A percentile compares a stretch with the other conserved stretches of the same genome.
These are phyloP conservation scores for Gymnodraco acuticeps DNA, from an alignment of 2,797 vertebrate species.

Conservation along the genomic window DNA sequence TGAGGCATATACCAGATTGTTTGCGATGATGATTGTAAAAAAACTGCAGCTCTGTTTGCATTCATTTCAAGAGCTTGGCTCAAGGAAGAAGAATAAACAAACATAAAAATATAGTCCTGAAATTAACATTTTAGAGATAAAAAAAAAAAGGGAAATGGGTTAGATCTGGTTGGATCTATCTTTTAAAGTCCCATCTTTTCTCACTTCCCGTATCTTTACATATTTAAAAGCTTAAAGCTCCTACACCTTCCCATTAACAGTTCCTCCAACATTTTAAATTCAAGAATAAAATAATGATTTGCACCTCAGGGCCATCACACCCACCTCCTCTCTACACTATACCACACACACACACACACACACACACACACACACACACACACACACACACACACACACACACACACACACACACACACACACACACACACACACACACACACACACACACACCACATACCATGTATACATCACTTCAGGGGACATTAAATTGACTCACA, in stretches of 20 bases:
- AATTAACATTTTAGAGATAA: neutral
- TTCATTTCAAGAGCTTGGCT: neutral
- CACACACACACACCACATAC: too few species aligned
- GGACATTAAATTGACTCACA: too few species aligned
- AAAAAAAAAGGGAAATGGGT: neutral
- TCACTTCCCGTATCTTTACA: neutral
- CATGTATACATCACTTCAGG: too few species aligned
- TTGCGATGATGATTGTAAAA: neutral
- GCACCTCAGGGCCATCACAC: neutral
- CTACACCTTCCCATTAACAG: neutral
- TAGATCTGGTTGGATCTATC: neutral
- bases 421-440: too few species aligned
- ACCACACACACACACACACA: too few species aligned
- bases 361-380: too few species aligned
- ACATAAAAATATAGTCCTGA: neutral
- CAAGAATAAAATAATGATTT: neutral
- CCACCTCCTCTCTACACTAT: neutral
- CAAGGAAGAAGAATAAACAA: neutral
- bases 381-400: too few species aligned
- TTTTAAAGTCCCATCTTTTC: neutral
- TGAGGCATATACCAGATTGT: neutral
- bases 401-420: too few species aligned
- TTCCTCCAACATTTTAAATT: neutral
- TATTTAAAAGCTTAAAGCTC: neutral
- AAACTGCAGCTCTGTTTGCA: neutral